phyloP scores from a whole-genome alignment of 1,140 invertebrate genomes.

The Planococcus citri region DNA sequence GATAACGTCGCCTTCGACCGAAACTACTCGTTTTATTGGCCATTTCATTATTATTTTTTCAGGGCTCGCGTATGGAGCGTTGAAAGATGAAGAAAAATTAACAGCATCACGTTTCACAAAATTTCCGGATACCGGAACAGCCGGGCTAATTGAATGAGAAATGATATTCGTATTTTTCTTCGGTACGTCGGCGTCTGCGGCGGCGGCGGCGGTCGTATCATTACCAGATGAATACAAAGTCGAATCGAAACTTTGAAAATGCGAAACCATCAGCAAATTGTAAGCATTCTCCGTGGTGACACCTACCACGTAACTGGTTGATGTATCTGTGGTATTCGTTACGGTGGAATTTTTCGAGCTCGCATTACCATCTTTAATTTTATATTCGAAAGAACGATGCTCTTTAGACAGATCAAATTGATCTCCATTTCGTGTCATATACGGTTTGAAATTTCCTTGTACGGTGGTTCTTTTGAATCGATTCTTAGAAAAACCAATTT shows the following conservation, averaged over 20 bases:
- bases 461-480: neutral
- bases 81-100: neutral
- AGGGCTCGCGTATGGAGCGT: neutral
- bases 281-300: too few species aligned
- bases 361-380: neutral
- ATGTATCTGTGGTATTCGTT: too few species aligned
- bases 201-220: neutral
- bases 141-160: neutral
- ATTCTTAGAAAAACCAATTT: neutral
- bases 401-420: neutral
- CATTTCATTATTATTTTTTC: constrained; percentile 36
- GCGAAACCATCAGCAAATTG: too few species aligned
- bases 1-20: constrained; percentile 66
- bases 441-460: neutral
- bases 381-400: neutral
- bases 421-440: neutral
- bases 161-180: neutral
- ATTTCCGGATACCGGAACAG: neutral
- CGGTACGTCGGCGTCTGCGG: too few species aligned
- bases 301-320: too few species aligned
- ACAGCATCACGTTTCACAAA: neutral
- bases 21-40: constrained; percentile 74
- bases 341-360: too few species aligned
- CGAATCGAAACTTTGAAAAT: neutral
- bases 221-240: neutral